Evolutionary conservation across 2,797 vertebrate species (phyloP), one percentile per base, ranked within the genome.

Genomic region (Sebastes aleutianus): DNA sequence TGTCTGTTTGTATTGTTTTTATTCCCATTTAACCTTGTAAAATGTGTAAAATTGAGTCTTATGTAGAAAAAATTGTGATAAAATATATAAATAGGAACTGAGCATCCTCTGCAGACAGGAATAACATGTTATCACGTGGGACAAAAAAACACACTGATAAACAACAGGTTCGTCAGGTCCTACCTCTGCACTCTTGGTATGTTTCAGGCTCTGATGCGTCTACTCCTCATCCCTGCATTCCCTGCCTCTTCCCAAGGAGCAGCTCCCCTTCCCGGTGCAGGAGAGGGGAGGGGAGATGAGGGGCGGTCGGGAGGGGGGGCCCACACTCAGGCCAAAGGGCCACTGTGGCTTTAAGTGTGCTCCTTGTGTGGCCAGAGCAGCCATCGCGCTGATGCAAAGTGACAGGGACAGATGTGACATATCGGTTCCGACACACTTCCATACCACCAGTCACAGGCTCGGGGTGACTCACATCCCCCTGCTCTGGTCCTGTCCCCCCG

Each of bases 401-500:
- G 98, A 98, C 97, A 98, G 97, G 96, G 96, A 95, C 96, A 95
- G 96, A 96, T 94, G 97, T 99, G 98, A 99, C 96, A 95, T 96
- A 99, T 99, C 92, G 93, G 92, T 96, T 96, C 94, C 97, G 98
- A 99, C 98, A 98, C 96, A 95, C 97, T 97, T 96, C 96, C 95
- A 89, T 96, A 96, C 95, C 96, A 95, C 95, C 94, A 96, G 96
- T 95, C 95, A 92, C 94, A 96, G 96, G 96, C 96, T 96, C 89
- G 95, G 94, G 97, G 97, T 98, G 97, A 98, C 96, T 97, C 97
- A 96, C 95, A 95, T 96, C 96, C 96, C 95, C 96, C 96, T 91
- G 90, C 94, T 87, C 92, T 84, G 90, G 88, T 91, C 93, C 89
- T 86, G 89, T 93, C 90, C 91, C 89, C 94, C 88, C 87, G 96